These are phyloP conservation scores for Spinus olivaceus DNA, from an alignment of 2,797 vertebrate genomes.

Conservation along the genomic window DNA sequence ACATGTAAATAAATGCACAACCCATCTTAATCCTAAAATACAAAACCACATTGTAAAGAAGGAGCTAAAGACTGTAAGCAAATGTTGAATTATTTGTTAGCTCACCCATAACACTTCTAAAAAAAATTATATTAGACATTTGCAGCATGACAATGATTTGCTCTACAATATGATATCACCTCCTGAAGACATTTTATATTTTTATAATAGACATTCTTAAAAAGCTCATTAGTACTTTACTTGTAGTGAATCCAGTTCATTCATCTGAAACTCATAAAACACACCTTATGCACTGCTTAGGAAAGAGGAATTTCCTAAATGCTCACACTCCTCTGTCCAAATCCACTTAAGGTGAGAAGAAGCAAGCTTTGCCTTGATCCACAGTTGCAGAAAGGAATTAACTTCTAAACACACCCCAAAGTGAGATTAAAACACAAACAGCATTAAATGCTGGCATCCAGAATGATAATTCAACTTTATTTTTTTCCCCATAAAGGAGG, in stretches of 20 bases:
- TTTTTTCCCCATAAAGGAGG: neutral
- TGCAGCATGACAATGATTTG: neutral
- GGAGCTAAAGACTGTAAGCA: neutral
- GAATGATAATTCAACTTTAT: accelerated
- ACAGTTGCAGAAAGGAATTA: neutral
- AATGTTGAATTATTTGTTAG: neutral
- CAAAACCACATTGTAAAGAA: neutral
- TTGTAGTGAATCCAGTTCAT: neutral
- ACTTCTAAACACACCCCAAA: neutral
- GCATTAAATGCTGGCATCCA: neutral
- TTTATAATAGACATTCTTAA: neutral
- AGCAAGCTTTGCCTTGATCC: neutral
- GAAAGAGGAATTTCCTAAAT: neutral
- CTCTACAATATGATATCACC: neutral
- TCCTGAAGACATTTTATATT: neutral
- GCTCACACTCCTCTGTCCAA: neutral
- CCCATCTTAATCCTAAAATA: neutral
- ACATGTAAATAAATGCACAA: neutral
- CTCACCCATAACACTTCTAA: neutral
- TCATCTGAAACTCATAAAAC: neutral
- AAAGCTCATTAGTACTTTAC: neutral
- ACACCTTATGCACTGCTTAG: neutral
- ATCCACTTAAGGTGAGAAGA: neutral
- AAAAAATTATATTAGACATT: neutral
- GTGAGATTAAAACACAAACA: neutral